phyloP scores from a whole-genome alignment of 2,888 invertebrate genomes.

The Atrina japonica region DNA sequence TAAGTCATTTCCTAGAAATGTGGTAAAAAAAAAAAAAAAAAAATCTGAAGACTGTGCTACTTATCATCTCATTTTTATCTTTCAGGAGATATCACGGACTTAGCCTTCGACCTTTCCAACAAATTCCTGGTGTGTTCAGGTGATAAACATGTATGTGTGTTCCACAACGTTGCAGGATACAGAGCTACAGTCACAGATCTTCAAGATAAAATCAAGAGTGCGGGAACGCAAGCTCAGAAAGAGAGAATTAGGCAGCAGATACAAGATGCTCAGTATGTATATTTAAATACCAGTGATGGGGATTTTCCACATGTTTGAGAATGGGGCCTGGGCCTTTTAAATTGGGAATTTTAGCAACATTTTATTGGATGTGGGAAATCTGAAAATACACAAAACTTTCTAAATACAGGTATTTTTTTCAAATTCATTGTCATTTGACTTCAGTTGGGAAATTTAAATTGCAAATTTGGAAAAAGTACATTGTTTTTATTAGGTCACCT shows the following conservation, averaged over 20 bases:
- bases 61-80: too few relatives aligned
- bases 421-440: too few relatives aligned
- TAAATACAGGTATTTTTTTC: neutral
- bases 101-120: constrained; percentile 89
- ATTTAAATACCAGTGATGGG: neutral
- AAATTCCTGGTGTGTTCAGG: constrained; percentile 88
- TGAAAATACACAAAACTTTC: too few relatives aligned
- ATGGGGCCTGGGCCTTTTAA: too few relatives aligned
- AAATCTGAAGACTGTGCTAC: too few relatives aligned
- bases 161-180: constrained; percentile 90
- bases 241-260: constrained; percentile 89
- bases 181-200: constrained; percentile 81
- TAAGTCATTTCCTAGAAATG: too few relatives aligned
- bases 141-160: constrained; percentile 88
- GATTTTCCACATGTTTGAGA: neutral
- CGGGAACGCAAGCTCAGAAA: constrained; percentile 85
- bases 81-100: constrained; percentile 83
- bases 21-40: too few relatives aligned
- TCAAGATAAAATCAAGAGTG: constrained; percentile 75
- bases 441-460: too few relatives aligned
- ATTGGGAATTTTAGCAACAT: too few relatives aligned
- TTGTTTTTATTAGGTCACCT: too few relatives aligned
- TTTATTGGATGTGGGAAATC: too few relatives aligned
- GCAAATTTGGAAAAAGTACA: too few relatives aligned
- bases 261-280: constrained; percentile 78